Evolutionary conservation across 2,888 invertebrate genomes (phyloP), one percentile per base, ranked within the genome.

Genomic region (Parapristionchus giblindavisi): DNA sequence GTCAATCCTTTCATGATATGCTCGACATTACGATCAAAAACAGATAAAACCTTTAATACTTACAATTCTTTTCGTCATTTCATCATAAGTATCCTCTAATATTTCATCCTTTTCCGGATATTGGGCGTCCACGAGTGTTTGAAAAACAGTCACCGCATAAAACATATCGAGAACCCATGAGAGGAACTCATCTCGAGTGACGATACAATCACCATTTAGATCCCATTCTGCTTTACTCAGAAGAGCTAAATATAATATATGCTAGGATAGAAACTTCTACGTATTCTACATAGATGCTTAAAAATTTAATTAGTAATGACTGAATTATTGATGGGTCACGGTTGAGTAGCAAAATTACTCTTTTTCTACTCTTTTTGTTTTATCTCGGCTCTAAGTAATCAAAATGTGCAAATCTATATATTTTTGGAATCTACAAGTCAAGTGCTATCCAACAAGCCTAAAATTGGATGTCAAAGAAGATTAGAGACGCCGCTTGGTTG

Each of bases 121-220:
- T n/a, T 71, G 56, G 8, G 70, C 27, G n/a, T 27, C 29, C 1
- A 65, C 43, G 17, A 61, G 4, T 1, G 61, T 40, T 40, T 61
- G 5, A 11, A 58, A 17, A 6, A 34, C 36, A 14, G 29, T 27
- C 27, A 71, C 48, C 14, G 70, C 34, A 38, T 40, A 32, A 38
- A 71, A 40, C 40, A 48, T 71, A n/a, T 71, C 70, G 2, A 71
- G 70, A 21, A 71, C 48, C 70, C 70, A 71, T 36, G 6, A 32
- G 29, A 56, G 40, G 56, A 71, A 71, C 27, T 71, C 70, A 14
- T 56, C 70, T 5, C 56, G 56, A 0, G 54, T 34, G 6, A 71
- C 70, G 36, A 71, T 71, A 32, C 70, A 71, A n/a, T 71, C 70
- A n/a, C 29, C 17, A 14, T 71, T 71, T n/a, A 71, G 56, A 71